Evolutionary conservation across 2,113 vertebrate species (phyloP).

Genomic region (Cichladusa arquata): DNA sequence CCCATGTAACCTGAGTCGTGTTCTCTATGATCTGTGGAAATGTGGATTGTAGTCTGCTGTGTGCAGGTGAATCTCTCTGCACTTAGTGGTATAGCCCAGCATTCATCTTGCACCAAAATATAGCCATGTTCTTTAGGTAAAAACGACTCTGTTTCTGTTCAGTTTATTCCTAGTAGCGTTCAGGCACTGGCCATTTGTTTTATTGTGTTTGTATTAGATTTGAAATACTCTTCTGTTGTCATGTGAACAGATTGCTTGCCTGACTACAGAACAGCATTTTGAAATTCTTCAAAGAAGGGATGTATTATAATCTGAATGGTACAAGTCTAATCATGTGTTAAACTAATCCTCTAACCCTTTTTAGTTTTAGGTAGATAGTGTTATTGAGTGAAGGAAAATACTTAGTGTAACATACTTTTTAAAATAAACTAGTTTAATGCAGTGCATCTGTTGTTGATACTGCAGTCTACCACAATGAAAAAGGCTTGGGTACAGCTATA

Average conservation of each 20-base stretch:
- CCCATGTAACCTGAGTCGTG: background rate
- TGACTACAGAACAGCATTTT: background rate
- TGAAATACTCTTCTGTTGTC: background rate
- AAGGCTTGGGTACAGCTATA: background rate
- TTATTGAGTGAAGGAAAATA: background rate
- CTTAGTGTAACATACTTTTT: background rate
- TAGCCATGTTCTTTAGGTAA: background rate
- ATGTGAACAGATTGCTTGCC: background rate
- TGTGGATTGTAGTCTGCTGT: background rate
- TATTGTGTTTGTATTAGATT: background rate
- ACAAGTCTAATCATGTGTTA: background rate
- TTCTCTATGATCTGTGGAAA: background rate
- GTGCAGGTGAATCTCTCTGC: background rate
- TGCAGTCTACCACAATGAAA: background rate
- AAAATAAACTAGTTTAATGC: background rate
- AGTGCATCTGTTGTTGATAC: background rate
- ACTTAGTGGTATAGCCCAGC: background rate
- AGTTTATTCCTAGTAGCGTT: background rate
- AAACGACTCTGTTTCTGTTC: background rate
- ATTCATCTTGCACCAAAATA: background rate
- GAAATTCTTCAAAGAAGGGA: background rate
- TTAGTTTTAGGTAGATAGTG: background rate
- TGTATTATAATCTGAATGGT: background rate
- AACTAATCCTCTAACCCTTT: background rate
- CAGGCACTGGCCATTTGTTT: background rate